Percentiles rank a stretch among this genome's conserved stretches.
phyloP scores from a whole-genome alignment of 2,888 invertebrate genomes.

The Meghimatium bilineatum region DNA sequence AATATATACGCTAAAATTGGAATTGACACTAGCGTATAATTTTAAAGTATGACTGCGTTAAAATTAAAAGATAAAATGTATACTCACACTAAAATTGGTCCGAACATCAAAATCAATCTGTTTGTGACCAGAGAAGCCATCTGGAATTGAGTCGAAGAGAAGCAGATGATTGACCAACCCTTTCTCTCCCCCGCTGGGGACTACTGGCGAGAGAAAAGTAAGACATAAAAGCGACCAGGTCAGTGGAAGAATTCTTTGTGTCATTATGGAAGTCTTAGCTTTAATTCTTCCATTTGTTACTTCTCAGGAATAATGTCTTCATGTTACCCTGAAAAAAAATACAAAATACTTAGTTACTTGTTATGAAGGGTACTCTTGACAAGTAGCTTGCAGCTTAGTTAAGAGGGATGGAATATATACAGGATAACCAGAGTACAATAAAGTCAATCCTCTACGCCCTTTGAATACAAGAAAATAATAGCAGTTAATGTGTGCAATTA shows the following conservation, averaged over 20 bases:
- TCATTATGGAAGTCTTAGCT: neutral
- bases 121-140: slow-evolving; percentile 30
- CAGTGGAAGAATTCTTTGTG: neutral
- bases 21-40: no score
- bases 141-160: slow-evolving; percentile 48
- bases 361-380: no score
- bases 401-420: no score
- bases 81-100: slow-evolving; percentile 52
- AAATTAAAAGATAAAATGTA: no score
- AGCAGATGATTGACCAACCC: slow-evolving; percentile 44
- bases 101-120: slow-evolving; percentile 42
- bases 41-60: no score
- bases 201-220: slow-evolving; percentile 5
- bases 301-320: neutral
- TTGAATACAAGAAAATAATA: no score
- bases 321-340: neutral
- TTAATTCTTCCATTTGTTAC: neutral
- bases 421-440: no score
- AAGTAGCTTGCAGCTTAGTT: no score
- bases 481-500: no score
- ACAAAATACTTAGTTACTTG: neutral
- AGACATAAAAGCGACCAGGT: neutral
- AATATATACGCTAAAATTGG: no score
- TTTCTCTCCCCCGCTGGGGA: slow-evolving; percentile 20
- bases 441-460: no score